Evolutionary conservation across 1,140 invertebrate species (phyloP), one percentile per base, ranked within the genome.

Genomic region (Drosophila leontia): DNA sequence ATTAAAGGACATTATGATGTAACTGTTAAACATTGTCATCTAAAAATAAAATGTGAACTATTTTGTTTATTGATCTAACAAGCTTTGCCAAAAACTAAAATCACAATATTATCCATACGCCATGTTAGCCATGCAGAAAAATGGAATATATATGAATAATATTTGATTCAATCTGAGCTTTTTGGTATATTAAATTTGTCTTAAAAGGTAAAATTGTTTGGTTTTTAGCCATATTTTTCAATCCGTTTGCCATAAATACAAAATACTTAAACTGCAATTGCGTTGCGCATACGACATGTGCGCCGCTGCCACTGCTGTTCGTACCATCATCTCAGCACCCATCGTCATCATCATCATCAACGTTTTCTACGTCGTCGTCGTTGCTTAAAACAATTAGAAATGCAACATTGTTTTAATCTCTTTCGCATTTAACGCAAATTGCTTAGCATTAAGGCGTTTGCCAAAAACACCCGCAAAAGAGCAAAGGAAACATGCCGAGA

Each of bases 371-470:
- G 6, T 37, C 53, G 35, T 72, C 51, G 37, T 77, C 61, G 84
- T 78, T 84, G 85, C 85, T 88, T 90, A 85, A 90, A 90, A 90
- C 85, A 90, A 90, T 90, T 90, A 90, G 85, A 90, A 90, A 85
- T 90, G 85, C 85, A 90, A 90, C 85, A 90, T 90, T 85, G 85
- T 90, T 90, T 90, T 90, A 90, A 90, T 90, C 85, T 90, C 85
- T 90, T 90, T 85, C 71, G 85, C 85, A 90, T 90, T 90, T 82
- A 90, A 90, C 81, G 81, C 86, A 90, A 90, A 90, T 90, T 85
- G 85, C 85, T 90, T 51, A 63, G 81, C 82, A 90, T 90, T 90
- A 90, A 82, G 86, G 63, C 78, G 82, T 72, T 70, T 69, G 69
- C 63, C 84, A 51, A 64, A 78, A 87, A 81, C 71, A 67, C 84